Evolutionary conservation across 1,140 invertebrate genomes (phyloP), one percentile per base, ranked within the genome.

Genomic region (Ostrea edulis): DNA sequence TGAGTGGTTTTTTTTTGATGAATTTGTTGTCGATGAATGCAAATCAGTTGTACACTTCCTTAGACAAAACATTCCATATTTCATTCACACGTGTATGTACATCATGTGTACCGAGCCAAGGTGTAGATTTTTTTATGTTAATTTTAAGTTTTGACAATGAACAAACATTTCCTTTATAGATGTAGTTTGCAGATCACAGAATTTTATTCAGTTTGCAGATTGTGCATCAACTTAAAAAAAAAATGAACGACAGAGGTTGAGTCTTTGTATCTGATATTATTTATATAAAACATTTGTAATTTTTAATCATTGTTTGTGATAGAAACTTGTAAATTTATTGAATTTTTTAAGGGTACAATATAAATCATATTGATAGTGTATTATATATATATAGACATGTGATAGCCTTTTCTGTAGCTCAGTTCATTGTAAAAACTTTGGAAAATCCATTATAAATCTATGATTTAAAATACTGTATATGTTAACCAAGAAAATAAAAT

Each of bases 341-440:
- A 29, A 77, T 35, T 77, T 62, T 62, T 62, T 62, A n/a, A 17
- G 68, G 68, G 22, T 77, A 77, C 22, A 14, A 77, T 62, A 62
- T 29, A 35, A 77, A 77, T 77, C 68, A 14, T 77, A 25, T 77
- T 77, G 25, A 29, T 77, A 77, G 9, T 44, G 5, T 44, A 44
- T 44, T 44, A 44, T 25, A 35, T 35, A 35, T 71, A 77, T 77
- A 71, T 25, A 71, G 12, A 11, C 5, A 11, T 77, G 68, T 77
- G 68, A 77, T 77, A 77, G 68, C 29, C 25, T 25, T 22, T 77
- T 35, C 55, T 77, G 29, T 77, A 35, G 68, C 68, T 77, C 68
- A 22, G 29, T 9, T 35, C 25, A 77, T 35, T 77, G 68, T 77
- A 77, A 2, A 77, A 22, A 77, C 25, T 29, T 8, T 71, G 22